Percentiles rank a stretch among this genome's conserved stretches.
Conservation (phyloP, 2,888 invertebrate genomes). For the Graphium colonna region DNA sequence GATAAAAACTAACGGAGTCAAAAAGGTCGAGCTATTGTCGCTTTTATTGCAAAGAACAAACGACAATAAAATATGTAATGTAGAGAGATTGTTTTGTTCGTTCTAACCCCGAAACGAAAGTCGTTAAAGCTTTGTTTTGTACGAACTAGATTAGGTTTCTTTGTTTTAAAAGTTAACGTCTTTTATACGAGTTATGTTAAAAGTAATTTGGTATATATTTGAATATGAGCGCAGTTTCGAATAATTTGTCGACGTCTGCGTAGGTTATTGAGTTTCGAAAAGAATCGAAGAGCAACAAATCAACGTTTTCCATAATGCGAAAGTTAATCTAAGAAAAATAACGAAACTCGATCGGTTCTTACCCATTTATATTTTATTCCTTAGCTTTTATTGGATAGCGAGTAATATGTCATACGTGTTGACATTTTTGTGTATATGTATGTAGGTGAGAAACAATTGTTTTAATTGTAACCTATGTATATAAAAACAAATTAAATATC, state of each 20-base stretch:
- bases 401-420: no score
- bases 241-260: neutral
- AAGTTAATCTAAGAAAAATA: neutral
- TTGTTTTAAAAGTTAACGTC: conserved; percentile 11
- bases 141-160: conserved; percentile 5
- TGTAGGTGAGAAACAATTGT: no score
- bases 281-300: neutral
- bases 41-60: conserved; percentile 12
- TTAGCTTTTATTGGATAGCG: no score
- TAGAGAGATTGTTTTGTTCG: conserved; percentile 17
- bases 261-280: neutral
- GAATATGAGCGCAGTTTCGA: neutral
- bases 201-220: neutral
- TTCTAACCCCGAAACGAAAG: conserved; percentile 2
- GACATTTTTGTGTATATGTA: no score
- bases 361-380: no score
- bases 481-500: no score
- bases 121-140: conserved; percentile 16
- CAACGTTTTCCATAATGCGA: neutral
- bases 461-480: no score
- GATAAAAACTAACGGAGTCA: conserved; percentile 13
- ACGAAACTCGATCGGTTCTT: no score
- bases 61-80: conserved; percentile 12
- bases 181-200: neutral
- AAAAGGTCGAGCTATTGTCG: conserved; percentile 9